Conservation (phyloP, 2,113 vertebrate genomes). For the Elgaria multicarinata region DNA sequence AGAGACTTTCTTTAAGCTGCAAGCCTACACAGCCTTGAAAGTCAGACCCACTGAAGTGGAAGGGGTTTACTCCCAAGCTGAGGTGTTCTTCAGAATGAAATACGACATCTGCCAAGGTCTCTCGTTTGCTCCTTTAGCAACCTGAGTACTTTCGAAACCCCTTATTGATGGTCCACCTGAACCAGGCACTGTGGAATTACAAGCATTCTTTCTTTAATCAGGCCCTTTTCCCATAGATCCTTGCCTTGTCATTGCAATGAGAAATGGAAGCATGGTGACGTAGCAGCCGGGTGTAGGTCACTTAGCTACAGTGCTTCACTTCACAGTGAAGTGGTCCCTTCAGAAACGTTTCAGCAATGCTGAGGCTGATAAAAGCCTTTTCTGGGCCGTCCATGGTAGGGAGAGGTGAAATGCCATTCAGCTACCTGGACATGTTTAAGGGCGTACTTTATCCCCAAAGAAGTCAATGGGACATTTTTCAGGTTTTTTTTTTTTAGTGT, state of each 20-base stretch:
- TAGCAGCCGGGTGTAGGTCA: background rate
- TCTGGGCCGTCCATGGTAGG: background rate
- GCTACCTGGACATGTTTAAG: background rate
- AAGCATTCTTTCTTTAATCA: background rate
- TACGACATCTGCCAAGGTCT: background rate
- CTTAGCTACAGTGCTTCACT: background rate
- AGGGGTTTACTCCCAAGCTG: background rate
- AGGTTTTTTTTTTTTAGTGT: background rate
- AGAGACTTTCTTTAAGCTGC: background rate
- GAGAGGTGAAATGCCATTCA: background rate
- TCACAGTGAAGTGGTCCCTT: background rate
- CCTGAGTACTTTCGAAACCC: background rate
- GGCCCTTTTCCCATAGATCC: background rate
- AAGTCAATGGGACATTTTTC: too few relatives aligned
- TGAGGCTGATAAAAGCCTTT: background rate
- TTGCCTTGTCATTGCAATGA: background rate
- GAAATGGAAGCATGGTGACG: background rate
- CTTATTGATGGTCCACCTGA: background rate
- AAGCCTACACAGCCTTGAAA: background rate
- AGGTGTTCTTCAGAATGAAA: background rate
- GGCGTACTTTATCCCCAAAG: background rate
- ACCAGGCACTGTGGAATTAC: too few relatives aligned
- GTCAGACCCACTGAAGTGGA: background rate
- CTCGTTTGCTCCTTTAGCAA: background rate
- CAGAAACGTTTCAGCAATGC: background rate